Percentiles rank a stretch among this genome's conserved stretches.
These are phyloP conservation scores for Rhinella marina DNA, from an alignment of 2,797 vertebrate genomes.

Conservation along the genomic window DNA sequence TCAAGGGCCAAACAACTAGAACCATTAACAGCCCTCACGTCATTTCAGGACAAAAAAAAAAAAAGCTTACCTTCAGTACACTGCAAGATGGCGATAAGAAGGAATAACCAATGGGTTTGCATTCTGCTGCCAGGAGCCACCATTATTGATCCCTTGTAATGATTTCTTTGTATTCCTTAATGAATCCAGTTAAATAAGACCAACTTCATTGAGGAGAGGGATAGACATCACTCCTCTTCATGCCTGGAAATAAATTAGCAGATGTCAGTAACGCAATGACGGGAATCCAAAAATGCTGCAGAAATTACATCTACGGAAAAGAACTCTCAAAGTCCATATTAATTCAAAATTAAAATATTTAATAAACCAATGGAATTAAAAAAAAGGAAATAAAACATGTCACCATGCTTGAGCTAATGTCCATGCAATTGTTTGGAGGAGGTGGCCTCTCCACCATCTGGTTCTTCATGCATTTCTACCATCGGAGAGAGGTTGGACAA, in stretches of 20 bases:
- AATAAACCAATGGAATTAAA: too few species aligned
- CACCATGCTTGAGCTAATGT: too few species aligned
- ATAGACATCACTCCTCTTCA: conserved; percentile 88
- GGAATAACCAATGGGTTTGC: conserved; percentile 92
- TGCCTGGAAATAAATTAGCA: conserved; percentile 78
- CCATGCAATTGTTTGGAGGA: neutral
- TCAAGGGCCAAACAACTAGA: conserved; percentile 9
- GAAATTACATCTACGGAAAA: neutral
- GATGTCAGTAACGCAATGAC: neutral
- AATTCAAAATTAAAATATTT: too few species aligned
- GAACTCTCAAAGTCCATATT: neutral
- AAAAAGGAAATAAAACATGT: too few species aligned
- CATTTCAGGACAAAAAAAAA: neutral
- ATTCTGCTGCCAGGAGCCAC: conserved; percentile 92
- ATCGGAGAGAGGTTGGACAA: neutral
- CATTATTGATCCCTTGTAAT: conserved; percentile 87
- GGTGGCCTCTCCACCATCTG: neutral
- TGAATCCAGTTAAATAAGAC: conserved; percentile 87
- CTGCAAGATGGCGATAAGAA: conserved; percentile 90
- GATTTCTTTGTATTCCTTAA: conserved; percentile 86
- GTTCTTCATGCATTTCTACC: neutral
- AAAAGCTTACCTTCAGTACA: conserved; percentile 88
- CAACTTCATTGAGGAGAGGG: conserved; percentile 83
- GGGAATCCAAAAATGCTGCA: conserved; percentile 58
- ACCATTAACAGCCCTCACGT: neutral